A percentile compares a stretch with the other conserved stretches of the same genome.
Evolutionary conservation across 2,797 vertebrate genomes (phyloP).

Genomic region (Sebastes nivosus): DNA sequence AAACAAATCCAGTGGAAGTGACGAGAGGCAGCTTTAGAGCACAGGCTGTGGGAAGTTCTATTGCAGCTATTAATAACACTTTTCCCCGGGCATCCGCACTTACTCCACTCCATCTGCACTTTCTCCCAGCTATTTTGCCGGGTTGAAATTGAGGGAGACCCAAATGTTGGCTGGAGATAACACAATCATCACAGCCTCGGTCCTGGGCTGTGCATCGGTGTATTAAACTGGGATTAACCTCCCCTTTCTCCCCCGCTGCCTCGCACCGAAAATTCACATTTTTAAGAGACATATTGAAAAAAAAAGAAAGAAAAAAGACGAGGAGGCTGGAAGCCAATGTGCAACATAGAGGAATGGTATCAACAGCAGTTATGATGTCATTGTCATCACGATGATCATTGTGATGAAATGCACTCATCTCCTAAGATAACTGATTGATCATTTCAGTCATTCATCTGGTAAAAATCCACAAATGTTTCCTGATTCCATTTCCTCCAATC

Average conservation of each 20-base stretch:
- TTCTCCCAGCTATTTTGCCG: constrained; percentile 88
- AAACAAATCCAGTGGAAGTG: constrained; percentile 88
- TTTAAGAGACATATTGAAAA: constrained; percentile 60
- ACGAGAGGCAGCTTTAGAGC: constrained; percentile 86
- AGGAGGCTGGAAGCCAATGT: constrained; percentile 40
- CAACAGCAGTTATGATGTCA: not conserved
- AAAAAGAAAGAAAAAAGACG: constrained; percentile 27
- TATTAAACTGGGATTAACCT: constrained; percentile 94
- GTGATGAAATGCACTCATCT: not conserved
- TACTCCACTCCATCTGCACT: constrained; percentile 79
- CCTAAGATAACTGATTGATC: not conserved
- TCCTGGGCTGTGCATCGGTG: constrained; percentile 86
- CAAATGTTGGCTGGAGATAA: constrained; percentile 94
- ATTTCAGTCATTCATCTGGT: not conserved
- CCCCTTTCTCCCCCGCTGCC: constrained; percentile 77
- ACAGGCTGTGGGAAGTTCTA: constrained; percentile 86
- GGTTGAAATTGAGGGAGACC: constrained; percentile 89
- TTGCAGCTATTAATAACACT: constrained; percentile 92
- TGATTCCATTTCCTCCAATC: not conserved
- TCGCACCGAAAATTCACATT: constrained; percentile 83
- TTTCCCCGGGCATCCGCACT: constrained; percentile 88
- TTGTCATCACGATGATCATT: not conserved
- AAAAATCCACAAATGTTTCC: not conserved
- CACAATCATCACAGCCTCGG: constrained; percentile 86
- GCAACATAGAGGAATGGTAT: not conserved